Conservation (phyloP, 2,113 vertebrate species). For the Tetrax tetrax region DNA sequence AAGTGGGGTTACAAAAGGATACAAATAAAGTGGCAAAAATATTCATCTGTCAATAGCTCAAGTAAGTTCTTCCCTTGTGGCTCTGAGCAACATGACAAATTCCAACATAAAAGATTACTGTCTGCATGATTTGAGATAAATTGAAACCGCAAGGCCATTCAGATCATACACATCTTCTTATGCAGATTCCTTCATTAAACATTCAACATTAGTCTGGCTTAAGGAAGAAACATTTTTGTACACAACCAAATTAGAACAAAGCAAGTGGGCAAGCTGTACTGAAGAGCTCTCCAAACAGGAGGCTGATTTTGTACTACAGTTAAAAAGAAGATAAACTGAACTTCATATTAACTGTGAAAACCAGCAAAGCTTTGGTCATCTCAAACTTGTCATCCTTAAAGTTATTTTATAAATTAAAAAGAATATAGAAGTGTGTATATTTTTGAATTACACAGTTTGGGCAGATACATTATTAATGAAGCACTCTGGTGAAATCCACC, state of each 20-base stretch:
- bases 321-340: not conserved
- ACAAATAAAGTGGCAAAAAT: conserved; percentile 39
- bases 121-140: not conserved
- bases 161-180: conserved; percentile 10
- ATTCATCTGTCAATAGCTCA: not conserved
- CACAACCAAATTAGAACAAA: conserved; percentile 38
- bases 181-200: conserved; percentile 39
- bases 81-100: not conserved
- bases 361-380: not conserved
- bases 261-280: conserved; percentile 1
- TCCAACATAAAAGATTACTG: not conserved
- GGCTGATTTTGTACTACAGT: not conserved
- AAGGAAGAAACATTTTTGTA: conserved; percentile 33
- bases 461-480: conserved; percentile 7
- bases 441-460: not conserved
- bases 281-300: conserved; percentile 4
- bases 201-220: conserved; percentile 10
- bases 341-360: not conserved
- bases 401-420: conserved; percentile 2
- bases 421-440: not conserved
- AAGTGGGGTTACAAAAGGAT: conserved; percentile 32
- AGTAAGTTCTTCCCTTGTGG: not conserved
- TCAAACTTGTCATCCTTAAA: not conserved
- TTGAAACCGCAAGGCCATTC: not conserved
- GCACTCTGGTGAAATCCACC: not conserved